Base-by-base conservation (phyloP, 2,113 vertebrate genomes). In the Tenebrosternarchus preto region DNA sequence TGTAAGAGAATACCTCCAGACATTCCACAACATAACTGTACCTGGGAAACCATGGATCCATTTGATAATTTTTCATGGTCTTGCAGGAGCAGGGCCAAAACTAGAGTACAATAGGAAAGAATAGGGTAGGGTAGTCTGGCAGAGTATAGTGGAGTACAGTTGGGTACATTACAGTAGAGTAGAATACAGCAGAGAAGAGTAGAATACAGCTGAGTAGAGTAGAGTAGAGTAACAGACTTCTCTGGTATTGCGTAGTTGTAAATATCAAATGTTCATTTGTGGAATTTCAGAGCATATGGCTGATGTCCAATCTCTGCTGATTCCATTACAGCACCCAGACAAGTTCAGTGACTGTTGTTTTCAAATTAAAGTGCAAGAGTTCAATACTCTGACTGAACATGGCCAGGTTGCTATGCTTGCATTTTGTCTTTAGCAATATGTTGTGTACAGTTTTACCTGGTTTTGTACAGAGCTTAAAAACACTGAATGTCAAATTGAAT, bases 361-460 rank as follows among this genome's bases (percentile, higher is more conserved):
- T 88, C 43, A 15, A 50, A 2, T 50, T 2, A 50, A 50, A 9
- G 3, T 50, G 43, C 43, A 50, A 12, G 43, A 50, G 43, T 50
- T 15, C 43, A 9, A 50, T 50, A 50, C 11, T 50, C 43, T 50
- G 39, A 43, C 39, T 91, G 90, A 85, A 91, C 86, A 91, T 88
- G 90, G 12, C n/a, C n/a, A n/a, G n/a, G n/a, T n/a, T n/a, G n/a
- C n/a, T n/a, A n/a, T n/a, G n/a, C 87, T 90, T 91, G 87, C 70
- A 83, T 89, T 90, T 85, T 84, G 84, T 89, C 87, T 87, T 70
- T 88, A 93, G 92, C 91, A 92, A 93, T 93, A 93, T 89, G 85
- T 88, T 89, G 89, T 91, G 89, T 91, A 83, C 80, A 71, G 83
- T 89, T 91, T 76, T 67, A 70, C 88, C 87, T 71, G 8, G 5